Base-by-base conservation (phyloP, 2,797 vertebrate genomes). In the Ataeniobius toweri region DNA sequence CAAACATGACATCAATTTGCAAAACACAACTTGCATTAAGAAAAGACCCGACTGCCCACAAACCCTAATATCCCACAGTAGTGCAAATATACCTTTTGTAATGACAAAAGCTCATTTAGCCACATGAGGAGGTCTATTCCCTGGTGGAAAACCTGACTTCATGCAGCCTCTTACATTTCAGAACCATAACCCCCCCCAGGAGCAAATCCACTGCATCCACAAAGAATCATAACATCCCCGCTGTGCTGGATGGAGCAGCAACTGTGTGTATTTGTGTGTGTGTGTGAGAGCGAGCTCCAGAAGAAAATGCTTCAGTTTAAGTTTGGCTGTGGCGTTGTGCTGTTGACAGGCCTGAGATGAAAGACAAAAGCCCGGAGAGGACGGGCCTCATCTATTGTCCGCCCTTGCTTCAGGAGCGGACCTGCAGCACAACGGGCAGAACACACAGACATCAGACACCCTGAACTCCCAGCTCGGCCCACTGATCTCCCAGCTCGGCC, bases 381-480 rank as follows among this genome's bases (percentile, higher is more conserved):
- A 92, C 86, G 86, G 89, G 81, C 85, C 90, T 90, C 90, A 93
- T 94, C 91, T 85, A 91, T 91, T 82, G 89, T 83, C 80, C 84
- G 85, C 87, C 88, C 84, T 59, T 86, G 89, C 86, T 74, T 85
- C 80, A 83, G 89, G 86, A 90, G 79, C 44, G 18, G 85, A 93
- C 88, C 88, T 92, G 89, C 88, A 88, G 83, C 85, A 83, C 78
- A 86, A 80, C 86, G 90, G 86, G 82, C 89, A 85, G 81, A 92
- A 91, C 93, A 89, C 88, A 91, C 88, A 91, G 81, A 89, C 85
- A 86, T 88, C 89, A 90, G 88, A 93, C 85, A 86, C 84, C 67
- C 81, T 87, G 83, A 90, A 93, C 89, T 93, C 92, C 91, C 89
- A 88, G 84, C 84, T 85, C 69, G 85, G 87, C 88, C 89, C 86